These are phyloP conservation scores for Linhomoeus sp. DNA, from an alignment of 2,888 invertebrate genomes.

Conservation along the genomic window DNA sequence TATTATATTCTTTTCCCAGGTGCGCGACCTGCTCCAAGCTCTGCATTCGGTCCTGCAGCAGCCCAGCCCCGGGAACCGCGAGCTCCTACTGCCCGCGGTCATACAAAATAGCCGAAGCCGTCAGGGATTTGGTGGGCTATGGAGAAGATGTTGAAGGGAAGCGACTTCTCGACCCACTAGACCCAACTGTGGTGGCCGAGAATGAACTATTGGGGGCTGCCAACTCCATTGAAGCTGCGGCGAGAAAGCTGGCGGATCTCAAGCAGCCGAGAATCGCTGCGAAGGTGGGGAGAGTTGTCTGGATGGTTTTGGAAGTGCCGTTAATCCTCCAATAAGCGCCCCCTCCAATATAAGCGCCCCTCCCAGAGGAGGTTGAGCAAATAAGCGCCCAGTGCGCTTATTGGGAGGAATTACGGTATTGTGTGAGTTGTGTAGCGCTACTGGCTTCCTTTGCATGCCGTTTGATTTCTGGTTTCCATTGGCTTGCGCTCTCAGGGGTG, in stretches of 20 bases:
- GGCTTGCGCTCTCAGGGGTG: background rate
- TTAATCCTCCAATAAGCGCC: no score
- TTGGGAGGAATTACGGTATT: no score
- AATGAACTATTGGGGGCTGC: conserved; percentile 90
- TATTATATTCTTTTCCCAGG: no score
- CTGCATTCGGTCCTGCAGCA: conserved; percentile 41
- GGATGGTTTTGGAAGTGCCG: no score
- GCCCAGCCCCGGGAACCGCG: conserved; percentile 25
- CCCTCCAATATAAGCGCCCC: no score
- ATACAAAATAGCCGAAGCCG: conserved; percentile 67
- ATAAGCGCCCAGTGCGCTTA: no score
- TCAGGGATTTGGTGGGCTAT: conserved; percentile 72
- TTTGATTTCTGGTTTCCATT: background rate
- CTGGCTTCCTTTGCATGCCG: background rate
- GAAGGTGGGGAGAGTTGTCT: no score
- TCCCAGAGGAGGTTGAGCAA: no score
- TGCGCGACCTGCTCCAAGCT: conserved; percentile 62
- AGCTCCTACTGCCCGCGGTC: conserved; percentile 55
- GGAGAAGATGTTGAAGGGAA: conserved; percentile 40
- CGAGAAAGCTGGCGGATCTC: conserved; percentile 73
- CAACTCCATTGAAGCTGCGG: conserved; percentile 91
- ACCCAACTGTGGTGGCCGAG: conserved; percentile 91
- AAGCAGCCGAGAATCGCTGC: conserved; percentile 58
- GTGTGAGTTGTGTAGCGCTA: no score
- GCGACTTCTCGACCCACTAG: conserved; percentile 88